Percentiles rank a stretch among this genome's conserved stretches.
Conservation (phyloP, 2,797 vertebrate species). For the Cottoperca gobio region DNA sequence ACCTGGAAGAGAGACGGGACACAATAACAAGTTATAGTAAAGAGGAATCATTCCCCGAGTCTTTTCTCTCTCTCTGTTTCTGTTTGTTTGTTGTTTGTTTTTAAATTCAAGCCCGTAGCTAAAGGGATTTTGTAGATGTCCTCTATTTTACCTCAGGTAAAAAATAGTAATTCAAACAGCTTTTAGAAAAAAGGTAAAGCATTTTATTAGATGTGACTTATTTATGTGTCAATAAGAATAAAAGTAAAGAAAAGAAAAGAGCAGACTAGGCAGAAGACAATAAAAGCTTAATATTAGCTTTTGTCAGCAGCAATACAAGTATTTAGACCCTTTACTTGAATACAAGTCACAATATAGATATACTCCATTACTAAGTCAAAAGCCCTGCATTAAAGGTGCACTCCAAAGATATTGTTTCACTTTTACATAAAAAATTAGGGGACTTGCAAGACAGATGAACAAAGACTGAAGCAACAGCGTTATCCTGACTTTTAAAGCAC, state of each 20-base stretch:
- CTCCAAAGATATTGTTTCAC: not conserved
- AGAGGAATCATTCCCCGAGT: slow-evolving; percentile 5
- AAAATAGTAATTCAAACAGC: not conserved
- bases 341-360: slow-evolving; percentile 7
- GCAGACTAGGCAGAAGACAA: not conserved
- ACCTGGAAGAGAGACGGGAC: slow-evolving; percentile 79
- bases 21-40: slow-evolving; percentile 5
- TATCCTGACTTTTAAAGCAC: not conserved
- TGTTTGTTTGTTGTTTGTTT: not conserved
- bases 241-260: slow-evolving; percentile 5
- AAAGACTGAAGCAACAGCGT: slow-evolving; percentile 2
- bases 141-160: slow-evolving; percentile 46
- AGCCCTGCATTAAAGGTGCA: not conserved
- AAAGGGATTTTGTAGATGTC: slow-evolving; percentile 49
- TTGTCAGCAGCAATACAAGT: not conserved
- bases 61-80: not conserved
- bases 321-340: no score
- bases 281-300: slow-evolving; percentile 2
- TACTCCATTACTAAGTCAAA: slow-evolving; percentile 1
- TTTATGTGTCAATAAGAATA: slow-evolving; percentile 14
- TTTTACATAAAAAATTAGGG: not conserved
- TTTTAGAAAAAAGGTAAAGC: slow-evolving; percentile 29
- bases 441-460: not conserved
- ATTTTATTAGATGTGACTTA: slow-evolving; percentile 17
- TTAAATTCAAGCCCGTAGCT: slow-evolving; percentile 19